These are phyloP conservation scores for Calliphora vicina DNA, from an alignment of 1,140 invertebrate genomes.

Conservation along the genomic window DNA sequence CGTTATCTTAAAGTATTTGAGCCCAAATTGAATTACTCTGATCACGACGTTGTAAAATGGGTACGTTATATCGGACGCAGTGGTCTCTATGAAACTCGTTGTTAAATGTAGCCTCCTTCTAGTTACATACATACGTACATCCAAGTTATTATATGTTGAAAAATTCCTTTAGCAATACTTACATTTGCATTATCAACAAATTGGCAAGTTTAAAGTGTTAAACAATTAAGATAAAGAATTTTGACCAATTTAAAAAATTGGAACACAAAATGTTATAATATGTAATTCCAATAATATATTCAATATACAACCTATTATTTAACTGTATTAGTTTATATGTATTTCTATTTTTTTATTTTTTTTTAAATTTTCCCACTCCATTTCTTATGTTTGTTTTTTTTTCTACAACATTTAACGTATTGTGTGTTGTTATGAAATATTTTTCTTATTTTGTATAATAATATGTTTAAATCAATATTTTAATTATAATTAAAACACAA, in stretches of 20 bases:
- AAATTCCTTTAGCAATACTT: too few relatives aligned
- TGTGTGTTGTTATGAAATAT: neutral
- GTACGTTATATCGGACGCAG: conserved; percentile 99
- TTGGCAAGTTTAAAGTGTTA: too few relatives aligned
- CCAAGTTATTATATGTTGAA: too few relatives aligned
- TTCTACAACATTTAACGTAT: neutral
- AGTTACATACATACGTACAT: neutral
- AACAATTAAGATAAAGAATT: neutral
- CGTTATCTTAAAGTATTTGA: conserved; percentile 99
- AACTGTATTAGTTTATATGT: neutral
- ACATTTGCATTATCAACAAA: too few relatives aligned
- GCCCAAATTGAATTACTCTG: conserved; percentile 99
- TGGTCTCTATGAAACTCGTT: conserved; percentile 98
- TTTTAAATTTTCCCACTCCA: neutral
- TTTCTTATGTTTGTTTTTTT: neutral
- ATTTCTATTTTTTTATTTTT: neutral
- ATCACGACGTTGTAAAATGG: conserved; percentile 99
- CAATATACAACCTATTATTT: neutral
- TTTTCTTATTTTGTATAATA: too few relatives aligned
- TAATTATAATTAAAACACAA: too few relatives aligned
- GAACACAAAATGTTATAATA: conserved; percentile 40
- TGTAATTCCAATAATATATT: conserved; percentile 28
- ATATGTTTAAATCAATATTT: too few relatives aligned
- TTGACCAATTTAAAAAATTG: conserved; percentile 40
- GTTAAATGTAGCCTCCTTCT: conserved; percentile 67